Conservation (phyloP, 1,140 invertebrate species). For the silkworm (Bombyx mori) region ASM3026992v2 NC_085117.1:14371501-14372000, state of each 20-base stretch:
- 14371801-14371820: too few relatives aligned
- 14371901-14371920: too few relatives aligned
- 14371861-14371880: too few relatives aligned
- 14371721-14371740: constrained; percentile 47
- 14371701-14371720: constrained; percentile 39
- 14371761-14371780: too few relatives aligned
- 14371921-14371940: too few relatives aligned
- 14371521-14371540: constrained; percentile 50
- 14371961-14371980: too few relatives aligned
- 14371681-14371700: constrained; percentile 51
- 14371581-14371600: constrained; percentile 57
- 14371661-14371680: constrained; percentile 51
- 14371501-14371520: constrained; percentile 38
- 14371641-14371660: constrained; percentile 65
- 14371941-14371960: too few relatives aligned
- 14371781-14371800: too few relatives aligned
- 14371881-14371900: too few relatives aligned
- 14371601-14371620: constrained; percentile 38
- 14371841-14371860: too few relatives aligned
- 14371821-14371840: too few relatives aligned
- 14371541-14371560: constrained; percentile 58
- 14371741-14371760: constrained; percentile 33
- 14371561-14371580: constrained; percentile 62
- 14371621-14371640: constrained; percentile 37
- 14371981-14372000: too few relatives aligned